Conservation (phyloP, 2,797 vertebrate genomes). For the Notamacropus eugenii region DNA sequence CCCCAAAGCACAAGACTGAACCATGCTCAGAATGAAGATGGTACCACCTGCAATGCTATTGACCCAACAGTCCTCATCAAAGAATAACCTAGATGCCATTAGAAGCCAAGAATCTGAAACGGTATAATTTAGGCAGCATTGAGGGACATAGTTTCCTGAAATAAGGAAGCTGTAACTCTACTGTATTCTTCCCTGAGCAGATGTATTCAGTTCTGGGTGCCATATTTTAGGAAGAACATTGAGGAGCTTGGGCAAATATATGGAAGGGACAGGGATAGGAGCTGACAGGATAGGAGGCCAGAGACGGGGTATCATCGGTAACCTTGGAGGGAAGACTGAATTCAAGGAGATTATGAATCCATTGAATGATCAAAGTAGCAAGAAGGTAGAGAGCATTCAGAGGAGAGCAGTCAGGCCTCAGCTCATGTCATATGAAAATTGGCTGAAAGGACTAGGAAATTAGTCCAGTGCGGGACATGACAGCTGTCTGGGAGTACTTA, state of each 20-base stretch:
- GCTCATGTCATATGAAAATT: not conserved
- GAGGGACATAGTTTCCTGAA: not conserved
- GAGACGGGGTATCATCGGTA: not conserved
- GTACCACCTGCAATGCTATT: not conserved
- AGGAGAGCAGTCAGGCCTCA: not conserved
- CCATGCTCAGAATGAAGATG: not conserved
- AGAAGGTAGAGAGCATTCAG: not conserved
- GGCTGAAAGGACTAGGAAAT: not conserved
- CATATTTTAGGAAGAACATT: not conserved
- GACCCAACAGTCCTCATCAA: slow-evolving; percentile 10
- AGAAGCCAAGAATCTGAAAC: slow-evolving; percentile 8
- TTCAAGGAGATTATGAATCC: not conserved
- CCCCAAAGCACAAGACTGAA: slow-evolving; percentile 6
- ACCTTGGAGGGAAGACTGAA: not conserved
- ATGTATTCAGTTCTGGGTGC: not conserved
- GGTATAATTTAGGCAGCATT: not conserved
- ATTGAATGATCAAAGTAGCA: not conserved
- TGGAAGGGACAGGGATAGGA: not conserved
- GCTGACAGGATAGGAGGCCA: not conserved
- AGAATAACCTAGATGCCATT: slow-evolving; percentile 29
- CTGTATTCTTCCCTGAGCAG: not conserved
- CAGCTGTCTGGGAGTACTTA: not conserved
- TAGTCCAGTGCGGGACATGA: not conserved
- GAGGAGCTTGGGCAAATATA: not conserved
- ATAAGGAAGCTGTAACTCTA: not conserved